Base-by-base conservation (phyloP, 2,113 vertebrate genomes). In the Grammomys surdaster region DNA sequence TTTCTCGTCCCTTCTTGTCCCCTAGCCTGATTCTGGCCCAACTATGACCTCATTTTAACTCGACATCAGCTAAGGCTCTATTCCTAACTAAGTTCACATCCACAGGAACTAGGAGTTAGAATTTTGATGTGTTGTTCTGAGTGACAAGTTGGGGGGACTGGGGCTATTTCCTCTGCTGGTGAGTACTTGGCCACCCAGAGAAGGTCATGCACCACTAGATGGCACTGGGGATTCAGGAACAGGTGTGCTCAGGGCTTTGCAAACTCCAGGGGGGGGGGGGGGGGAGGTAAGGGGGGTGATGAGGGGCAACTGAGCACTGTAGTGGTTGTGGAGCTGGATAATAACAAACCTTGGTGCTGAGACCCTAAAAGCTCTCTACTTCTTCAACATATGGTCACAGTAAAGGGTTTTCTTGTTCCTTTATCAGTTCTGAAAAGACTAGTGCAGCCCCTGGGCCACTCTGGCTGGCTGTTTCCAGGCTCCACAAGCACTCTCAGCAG, bases 401-500 rank as follows among this genome's bases (percentile, higher is more conserved):
- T 6, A 33, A 3, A 13, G 13, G 17, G 17, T 31, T 26, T 63
- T 5, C 16, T 56, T 46, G 7, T 31, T 16, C 51, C 24, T 22
- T 69, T 1, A 10, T 48, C 13, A 12, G 1, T 89, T 73, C 76
- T 87, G 73, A 58, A 17, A 16, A 72, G 54, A 31, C 16, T 12
- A 11, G 40, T 8, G 1, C 17, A 7, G 33, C 19, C 26, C 17
- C 24, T 9, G 11, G 40, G 48, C 48, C 24, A 43, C n/a, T 22
- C 7, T 10, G 24, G 13, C 4, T 51, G 54, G 13, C 40, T 5
- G 3, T 7, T 6, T 8, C 26, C 7, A 19, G 28, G 6, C 19
- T 56, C 11, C 8, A 9, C 33, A 4, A 1, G 8, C 51, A 70
- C 36, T 26, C 40, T 24, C 56, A 4, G 24, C 7, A 36, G 69